These are phyloP conservation scores for Ceratotherium simum DNA, from an alignment of 2,113 vertebrate species.

Conservation along the genomic window DNA sequence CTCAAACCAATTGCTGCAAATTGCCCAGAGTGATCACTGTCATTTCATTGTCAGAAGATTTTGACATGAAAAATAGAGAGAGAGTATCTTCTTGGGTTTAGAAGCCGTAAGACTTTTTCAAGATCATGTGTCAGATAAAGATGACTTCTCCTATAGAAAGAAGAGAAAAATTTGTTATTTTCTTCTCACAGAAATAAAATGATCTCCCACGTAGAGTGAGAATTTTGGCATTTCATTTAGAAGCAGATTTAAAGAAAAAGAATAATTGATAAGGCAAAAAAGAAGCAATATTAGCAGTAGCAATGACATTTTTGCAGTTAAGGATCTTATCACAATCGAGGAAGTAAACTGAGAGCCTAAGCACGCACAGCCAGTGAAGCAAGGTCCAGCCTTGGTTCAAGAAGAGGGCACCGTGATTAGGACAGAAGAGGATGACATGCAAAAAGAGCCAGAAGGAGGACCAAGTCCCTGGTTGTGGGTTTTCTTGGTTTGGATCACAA, in stretches of 20 bases:
- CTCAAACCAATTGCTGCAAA: not conserved
- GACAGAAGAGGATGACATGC: not conserved
- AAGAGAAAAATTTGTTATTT: not conserved
- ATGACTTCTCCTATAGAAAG: not conserved
- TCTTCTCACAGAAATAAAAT: conserved; percentile 7
- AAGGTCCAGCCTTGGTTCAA: not conserved
- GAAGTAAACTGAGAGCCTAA: not conserved
- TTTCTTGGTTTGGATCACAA: not conserved
- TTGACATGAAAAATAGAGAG: not conserved
- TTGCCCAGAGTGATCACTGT: not conserved
- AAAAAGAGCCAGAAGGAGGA: not conserved
- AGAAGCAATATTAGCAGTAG: not conserved
- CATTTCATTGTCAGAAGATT: not conserved
- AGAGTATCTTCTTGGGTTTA: not conserved
- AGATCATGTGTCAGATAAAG: not conserved
- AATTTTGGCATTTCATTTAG: not conserved
- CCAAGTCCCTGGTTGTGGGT: not conserved
- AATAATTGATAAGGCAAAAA: not conserved
- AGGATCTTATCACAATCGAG: not conserved
- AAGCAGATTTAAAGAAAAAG: conserved; percentile 7
- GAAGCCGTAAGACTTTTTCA: not conserved
- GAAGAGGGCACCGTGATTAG: not conserved
- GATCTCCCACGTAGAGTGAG: not conserved
- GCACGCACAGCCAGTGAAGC: not conserved
- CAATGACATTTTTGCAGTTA: not conserved